Conservation (phyloP, 2,113 vertebrate species). For the Chrysochloris asiatica region DNA sequence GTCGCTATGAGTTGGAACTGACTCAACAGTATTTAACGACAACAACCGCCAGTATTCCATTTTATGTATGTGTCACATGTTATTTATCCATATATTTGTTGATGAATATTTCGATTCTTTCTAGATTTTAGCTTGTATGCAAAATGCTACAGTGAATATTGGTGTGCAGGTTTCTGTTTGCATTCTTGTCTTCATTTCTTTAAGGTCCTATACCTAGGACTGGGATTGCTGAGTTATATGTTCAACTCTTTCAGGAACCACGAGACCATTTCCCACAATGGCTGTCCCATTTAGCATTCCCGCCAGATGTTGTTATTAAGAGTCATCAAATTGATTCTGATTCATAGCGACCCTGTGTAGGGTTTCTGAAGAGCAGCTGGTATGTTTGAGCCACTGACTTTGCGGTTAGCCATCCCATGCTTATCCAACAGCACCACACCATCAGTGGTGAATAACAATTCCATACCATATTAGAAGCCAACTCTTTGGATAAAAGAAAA, state of each 20-base stretch:
- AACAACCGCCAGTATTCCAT: background rate
- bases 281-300: background rate
- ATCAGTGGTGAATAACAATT: background rate
- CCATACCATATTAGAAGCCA: background rate
- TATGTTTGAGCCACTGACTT: no score
- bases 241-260: background rate
- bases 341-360: no score
- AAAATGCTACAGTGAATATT: background rate
- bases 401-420: no score
- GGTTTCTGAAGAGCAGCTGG: no score
- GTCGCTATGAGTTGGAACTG: no score
- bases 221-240: background rate
- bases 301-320: no score
- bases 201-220: background rate
- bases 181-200: background rate
- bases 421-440: no score
- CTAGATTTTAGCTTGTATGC: background rate
- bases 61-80: background rate
- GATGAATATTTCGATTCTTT: background rate
- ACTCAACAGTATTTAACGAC: no score
- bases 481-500: background rate
- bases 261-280: background rate
- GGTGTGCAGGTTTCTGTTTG: background rate
- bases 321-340: no score
- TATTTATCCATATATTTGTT: background rate